Base-by-base conservation (phyloP, 2,888 invertebrate genomes). In the Hydrotaea diabolus region DNA sequence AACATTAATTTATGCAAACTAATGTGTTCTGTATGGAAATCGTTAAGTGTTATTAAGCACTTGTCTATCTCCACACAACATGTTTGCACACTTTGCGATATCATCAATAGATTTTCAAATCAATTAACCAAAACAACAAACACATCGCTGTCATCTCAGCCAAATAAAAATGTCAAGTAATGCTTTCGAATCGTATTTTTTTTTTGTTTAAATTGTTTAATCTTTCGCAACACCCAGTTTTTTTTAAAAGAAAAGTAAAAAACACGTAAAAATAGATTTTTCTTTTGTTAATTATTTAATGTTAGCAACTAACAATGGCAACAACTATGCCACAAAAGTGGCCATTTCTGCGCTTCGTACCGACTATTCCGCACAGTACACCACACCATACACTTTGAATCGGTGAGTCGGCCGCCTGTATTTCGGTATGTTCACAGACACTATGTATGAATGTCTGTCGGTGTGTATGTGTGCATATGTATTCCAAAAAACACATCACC, bases 281-380 rank as follows among this genome's bases (percentile, higher is more conserved):
- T 43, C 11, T 31, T 62, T 49, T 49, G 15, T 46, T 69, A 69
- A 69, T 46, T 69, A 69, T 69, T 69, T 69, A 69, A 69, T 66
- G 39, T 39, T 66, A 66, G 66, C 39, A 66, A 62, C 39, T 11
- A 36, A 64, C 36, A 66, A 13, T 39, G 31, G 15, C 66, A 21
- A 64, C 39, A 39, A 43, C 43, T 9, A 19, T 66, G 64, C 64
- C 36, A 19, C 36, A 64, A 64, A 13, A 66, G 19, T 43, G 21
- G 39, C 66, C 39, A 43, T 66, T 11, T 43, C 43, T 26, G 59
- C 59, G 26, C 59, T 26, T 13, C 15, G 17, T 57, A 19, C n/a
- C n/a, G n/a, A n/a, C n/a, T n/a, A n/a, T 31, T 31, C 31, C 3
- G 31, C 31, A n/a, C n/a, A n/a, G 13, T 13, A 59, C 23, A 2